Evolutionary conservation across 35 echinoderm and acorn worm species (phyloP).

Genomic region (Eucidaris tribuloides): DNA sequence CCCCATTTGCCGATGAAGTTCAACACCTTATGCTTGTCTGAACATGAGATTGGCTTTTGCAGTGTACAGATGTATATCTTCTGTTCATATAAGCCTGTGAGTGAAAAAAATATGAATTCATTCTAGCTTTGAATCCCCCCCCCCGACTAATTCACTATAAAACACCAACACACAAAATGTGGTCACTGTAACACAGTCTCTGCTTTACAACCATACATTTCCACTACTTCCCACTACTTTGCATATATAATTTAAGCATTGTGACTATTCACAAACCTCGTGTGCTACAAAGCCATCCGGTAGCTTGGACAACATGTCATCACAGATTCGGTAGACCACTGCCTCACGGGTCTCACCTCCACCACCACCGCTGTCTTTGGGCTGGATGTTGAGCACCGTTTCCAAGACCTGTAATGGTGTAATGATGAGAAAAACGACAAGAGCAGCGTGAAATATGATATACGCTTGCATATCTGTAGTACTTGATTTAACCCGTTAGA

Average conservation of each 20-base stretch:
- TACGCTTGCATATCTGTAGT: too few species aligned
- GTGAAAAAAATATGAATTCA: too few species aligned
- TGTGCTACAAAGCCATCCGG: conserved; percentile 68
- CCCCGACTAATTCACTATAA: too few species aligned
- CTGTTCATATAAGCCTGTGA: too few species aligned
- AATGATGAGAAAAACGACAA: too few species aligned
- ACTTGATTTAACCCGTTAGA: too few species aligned
- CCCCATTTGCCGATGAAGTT: too few species aligned
- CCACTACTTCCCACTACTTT: background rate
- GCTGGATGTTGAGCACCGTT: conserved; percentile 96
- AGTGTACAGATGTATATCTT: too few species aligned
- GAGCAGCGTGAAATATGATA: too few species aligned
- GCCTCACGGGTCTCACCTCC: conserved; percentile 92
- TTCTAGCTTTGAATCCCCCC: too few species aligned
- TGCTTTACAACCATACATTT: background rate
- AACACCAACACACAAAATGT: background rate
- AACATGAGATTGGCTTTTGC: too few species aligned
- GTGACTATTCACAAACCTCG: conserved; percentile 43
- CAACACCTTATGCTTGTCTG: too few species aligned
- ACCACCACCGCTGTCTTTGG: conserved; percentile 89
- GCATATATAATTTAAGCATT: background rate
- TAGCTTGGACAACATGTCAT: conserved; percentile 97
- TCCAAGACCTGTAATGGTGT: conserved; percentile 52
- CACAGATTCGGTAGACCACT: conserved; percentile 68
- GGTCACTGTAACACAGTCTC: background rate